phyloP scores from a whole-genome alignment of 1,140 invertebrate genomes.

The Drosophila bocki region DNA sequence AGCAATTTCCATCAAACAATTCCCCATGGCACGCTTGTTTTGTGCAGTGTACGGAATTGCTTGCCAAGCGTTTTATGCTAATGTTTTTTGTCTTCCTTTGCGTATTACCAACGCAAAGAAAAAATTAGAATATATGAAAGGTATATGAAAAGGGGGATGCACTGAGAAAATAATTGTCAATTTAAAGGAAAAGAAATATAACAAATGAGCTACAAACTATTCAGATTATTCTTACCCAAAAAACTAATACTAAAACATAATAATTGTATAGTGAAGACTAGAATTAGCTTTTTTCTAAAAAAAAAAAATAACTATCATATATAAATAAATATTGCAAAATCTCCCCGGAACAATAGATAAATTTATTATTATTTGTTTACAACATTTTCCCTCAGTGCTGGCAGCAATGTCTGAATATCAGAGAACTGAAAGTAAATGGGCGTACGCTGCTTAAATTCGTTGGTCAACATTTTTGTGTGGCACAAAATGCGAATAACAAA shows the following conservation, averaged over 20 bases:
- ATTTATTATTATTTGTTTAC: background rate
- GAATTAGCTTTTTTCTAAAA: too few relatives aligned
- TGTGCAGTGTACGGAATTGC: slow-evolving; percentile 35
- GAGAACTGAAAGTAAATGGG: slow-evolving; percentile 57
- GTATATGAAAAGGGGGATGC: slow-evolving; percentile 40
- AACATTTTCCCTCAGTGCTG: background rate
- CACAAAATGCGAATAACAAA: slow-evolving; percentile 44
- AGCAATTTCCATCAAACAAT: slow-evolving; percentile 30
- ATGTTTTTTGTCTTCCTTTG: slow-evolving; percentile 54
- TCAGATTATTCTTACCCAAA: too few relatives aligned
- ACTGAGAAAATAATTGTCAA: background rate
- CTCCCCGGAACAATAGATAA: background rate
- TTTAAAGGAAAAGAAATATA: too few relatives aligned
- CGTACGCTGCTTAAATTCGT: slow-evolving; percentile 61
- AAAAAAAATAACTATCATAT: background rate
- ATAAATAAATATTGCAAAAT: background rate
- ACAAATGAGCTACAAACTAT: too few relatives aligned
- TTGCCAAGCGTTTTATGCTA: slow-evolving; percentile 64
- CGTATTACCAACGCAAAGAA: slow-evolving; percentile 32
- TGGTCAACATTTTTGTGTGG: slow-evolving; percentile 66
- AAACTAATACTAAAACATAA: too few relatives aligned
- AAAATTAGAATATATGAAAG: slow-evolving; percentile 59
- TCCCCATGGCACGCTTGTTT: slow-evolving; percentile 54
- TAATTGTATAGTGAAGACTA: too few relatives aligned
- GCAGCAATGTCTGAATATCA: slow-evolving; percentile 51